Evolutionary conservation across 2,888 invertebrate genomes (phyloP).

Genomic region (Nymphalis urticae): DNA sequence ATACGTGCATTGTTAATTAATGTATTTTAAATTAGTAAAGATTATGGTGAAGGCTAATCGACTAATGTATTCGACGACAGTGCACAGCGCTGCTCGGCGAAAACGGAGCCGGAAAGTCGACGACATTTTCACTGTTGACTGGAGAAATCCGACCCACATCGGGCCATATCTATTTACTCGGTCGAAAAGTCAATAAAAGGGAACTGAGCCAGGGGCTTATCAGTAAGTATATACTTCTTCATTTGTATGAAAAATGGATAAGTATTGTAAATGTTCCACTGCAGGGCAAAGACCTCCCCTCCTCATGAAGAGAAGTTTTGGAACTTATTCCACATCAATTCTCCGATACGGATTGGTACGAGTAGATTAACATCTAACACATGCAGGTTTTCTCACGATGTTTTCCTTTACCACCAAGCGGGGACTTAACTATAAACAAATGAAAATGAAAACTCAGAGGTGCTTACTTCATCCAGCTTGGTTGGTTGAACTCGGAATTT

Average conservation of each 20-base stretch:
- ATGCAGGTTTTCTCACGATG: too few species aligned
- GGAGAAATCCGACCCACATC: conserved; percentile 81
- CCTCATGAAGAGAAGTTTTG: too few species aligned
- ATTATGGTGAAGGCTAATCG: not conserved
- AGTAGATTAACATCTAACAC: too few species aligned
- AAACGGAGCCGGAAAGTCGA: conserved; percentile 95
- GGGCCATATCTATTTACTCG: conserved; percentile 75
- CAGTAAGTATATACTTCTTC: conserved; percentile 54
- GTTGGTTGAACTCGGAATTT: too few species aligned
- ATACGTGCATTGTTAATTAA: not conserved
- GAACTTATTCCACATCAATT: too few species aligned
- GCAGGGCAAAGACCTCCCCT: too few species aligned
- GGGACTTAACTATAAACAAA: too few species aligned
- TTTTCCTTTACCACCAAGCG: too few species aligned
- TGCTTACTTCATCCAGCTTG: too few species aligned
- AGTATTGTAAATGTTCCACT: not conserved
- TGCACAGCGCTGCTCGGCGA: conserved; percentile 93
- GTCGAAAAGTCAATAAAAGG: conserved; percentile 45
- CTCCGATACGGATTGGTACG: too few species aligned
- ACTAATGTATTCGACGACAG: conserved; percentile 55
- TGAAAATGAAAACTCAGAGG: too few species aligned
- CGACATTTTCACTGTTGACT: conserved; percentile 89
- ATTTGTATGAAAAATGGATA: not conserved
- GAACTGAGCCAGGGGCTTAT: conserved; percentile 63
- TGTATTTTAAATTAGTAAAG: not conserved